Percentiles rank a stretch among this genome's conserved stretches.
Conservation (phyloP, 2,797 vertebrate species). For the Coendou prehensilis region DNA sequence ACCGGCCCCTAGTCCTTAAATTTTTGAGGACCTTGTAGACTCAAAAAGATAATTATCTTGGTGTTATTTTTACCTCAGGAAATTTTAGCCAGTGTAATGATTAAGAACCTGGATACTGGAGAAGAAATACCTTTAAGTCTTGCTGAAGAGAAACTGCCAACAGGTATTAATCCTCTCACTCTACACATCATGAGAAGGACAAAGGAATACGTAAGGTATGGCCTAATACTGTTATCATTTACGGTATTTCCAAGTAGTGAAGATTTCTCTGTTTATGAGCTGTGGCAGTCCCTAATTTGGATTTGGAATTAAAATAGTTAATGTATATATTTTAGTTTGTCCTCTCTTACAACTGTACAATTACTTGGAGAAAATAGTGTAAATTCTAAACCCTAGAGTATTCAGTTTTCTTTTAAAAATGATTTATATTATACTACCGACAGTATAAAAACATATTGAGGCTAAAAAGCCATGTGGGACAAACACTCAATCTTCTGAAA, state of each 20-base stretch:
- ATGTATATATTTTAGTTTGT: constrained; percentile 27
- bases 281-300: constrained; percentile 18
- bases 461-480: constrained; percentile 7
- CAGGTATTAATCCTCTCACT: constrained; percentile 98
- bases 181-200: constrained; percentile 99
- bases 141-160: constrained; percentile 98
- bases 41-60: constrained; percentile 63
- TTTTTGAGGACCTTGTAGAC: constrained; percentile 40
- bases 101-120: constrained; percentile 99
- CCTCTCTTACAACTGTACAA: constrained; percentile 13
- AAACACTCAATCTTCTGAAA: constrained; percentile 49
- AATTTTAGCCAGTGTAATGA: constrained; percentile 99
- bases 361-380: constrained; percentile 13
- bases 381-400: constrained; percentile 51
- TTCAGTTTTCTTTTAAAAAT: constrained; percentile 61
- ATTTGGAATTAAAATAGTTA: constrained; percentile 62
- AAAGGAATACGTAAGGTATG: constrained; percentile 99
- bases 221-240: constrained; percentile 54
- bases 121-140: constrained; percentile 99
- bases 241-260: constrained; percentile 22
- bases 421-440: constrained; percentile 47
- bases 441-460: constrained; percentile 47
- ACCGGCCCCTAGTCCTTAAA: neutral
- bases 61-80: constrained; percentile 90
- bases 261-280: constrained; percentile 41